These are phyloP conservation scores for Zeuzera pyrina DNA, from an alignment of 2,888 invertebrate genomes.

Conservation along the genomic window DNA sequence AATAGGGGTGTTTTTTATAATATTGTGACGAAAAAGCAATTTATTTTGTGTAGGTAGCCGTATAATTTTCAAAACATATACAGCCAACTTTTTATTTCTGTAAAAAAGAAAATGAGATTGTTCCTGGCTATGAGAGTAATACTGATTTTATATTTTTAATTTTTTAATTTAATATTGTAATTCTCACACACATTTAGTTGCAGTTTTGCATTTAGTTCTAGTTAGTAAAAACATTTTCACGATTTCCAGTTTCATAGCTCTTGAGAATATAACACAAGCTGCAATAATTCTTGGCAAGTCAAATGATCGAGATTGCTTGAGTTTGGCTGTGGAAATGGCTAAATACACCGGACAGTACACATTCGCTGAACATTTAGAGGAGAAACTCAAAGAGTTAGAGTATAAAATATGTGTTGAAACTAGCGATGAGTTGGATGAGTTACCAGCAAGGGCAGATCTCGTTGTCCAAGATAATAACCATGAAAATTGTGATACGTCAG, in stretches of 20 bases:
- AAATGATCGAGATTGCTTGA: constrained; percentile 61
- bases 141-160: too few relatives aligned
- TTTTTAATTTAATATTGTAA: too few relatives aligned
- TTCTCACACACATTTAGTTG: too few relatives aligned
- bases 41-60: too few relatives aligned
- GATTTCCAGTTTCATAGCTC: constrained; percentile 71
- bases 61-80: too few relatives aligned
- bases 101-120: too few relatives aligned
- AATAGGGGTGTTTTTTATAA: too few relatives aligned
- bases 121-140: too few relatives aligned
- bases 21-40: too few relatives aligned
- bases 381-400: constrained; percentile 23
- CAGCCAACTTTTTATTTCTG: too few relatives aligned
- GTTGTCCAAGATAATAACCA: constrained; percentile 18
- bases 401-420: constrained; percentile 12
- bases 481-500: not conserved
- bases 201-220: too few relatives aligned
- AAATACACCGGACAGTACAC: constrained; percentile 51
- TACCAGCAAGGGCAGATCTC: constrained; percentile 35
- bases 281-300: constrained; percentile 73
- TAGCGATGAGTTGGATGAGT: constrained; percentile 22
- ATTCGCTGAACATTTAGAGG: constrained; percentile 41
- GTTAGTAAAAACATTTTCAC: too few relatives aligned
- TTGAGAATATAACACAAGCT: constrained; percentile 75
- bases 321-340: constrained; percentile 75